Conservation (phyloP, 2,888 invertebrate species). For the Iselma pallidipennis region DNA sequence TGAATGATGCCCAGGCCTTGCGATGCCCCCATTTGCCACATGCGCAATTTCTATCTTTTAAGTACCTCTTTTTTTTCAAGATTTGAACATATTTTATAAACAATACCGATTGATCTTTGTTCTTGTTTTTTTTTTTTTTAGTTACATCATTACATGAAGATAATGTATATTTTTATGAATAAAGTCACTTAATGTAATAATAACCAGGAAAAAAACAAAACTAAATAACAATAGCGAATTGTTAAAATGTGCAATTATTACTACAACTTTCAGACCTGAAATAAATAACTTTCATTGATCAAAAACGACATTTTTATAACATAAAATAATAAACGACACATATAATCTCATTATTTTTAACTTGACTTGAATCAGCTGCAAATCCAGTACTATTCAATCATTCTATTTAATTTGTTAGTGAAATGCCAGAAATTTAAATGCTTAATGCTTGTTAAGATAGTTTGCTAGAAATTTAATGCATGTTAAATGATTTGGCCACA, state of each 20-base stretch:
- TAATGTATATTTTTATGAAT: background rate
- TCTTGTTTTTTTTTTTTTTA: background rate
- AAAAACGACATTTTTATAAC: background rate
- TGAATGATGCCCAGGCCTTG: slow-evolving; percentile 54
- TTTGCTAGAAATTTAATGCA: slow-evolving; percentile 19
- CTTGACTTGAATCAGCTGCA: background rate
- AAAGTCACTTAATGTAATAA: background rate
- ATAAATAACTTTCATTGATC: slow-evolving; percentile 29
- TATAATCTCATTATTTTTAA: background rate
- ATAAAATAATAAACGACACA: slow-evolving; percentile 21
- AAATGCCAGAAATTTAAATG: slow-evolving; percentile 32
- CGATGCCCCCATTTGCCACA: slow-evolving; percentile 49
- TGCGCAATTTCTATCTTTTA: slow-evolving; percentile 25
- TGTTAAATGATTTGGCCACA: background rate
- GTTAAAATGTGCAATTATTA: slow-evolving; percentile 20
- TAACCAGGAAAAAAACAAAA: too few species aligned
- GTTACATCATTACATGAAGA: background rate
- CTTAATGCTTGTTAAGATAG: slow-evolving; percentile 27
- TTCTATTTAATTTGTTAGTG: slow-evolving; percentile 31
- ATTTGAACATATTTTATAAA: background rate
- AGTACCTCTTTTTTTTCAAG: background rate
- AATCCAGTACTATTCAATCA: background rate
- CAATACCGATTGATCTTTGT: background rate
- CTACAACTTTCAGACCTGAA: slow-evolving; percentile 38
- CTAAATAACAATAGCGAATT: background rate